These are phyloP conservation scores for Achatina immaculata DNA, from an alignment of 1,140 invertebrate genomes.

Conservation along the genomic window DNA sequence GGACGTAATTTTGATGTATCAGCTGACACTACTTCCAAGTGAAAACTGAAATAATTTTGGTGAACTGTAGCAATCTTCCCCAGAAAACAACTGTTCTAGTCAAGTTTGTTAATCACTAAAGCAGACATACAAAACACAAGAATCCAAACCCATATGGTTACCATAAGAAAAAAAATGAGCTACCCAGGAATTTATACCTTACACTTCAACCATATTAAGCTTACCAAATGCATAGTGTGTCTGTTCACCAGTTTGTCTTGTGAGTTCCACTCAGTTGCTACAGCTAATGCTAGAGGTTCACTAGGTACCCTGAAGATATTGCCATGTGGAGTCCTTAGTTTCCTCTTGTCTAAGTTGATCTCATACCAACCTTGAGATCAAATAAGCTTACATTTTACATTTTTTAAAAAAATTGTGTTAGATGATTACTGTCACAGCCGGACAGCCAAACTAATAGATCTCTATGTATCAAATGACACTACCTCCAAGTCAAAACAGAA, in stretches of 20 bases:
- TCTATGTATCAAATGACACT: background rate
- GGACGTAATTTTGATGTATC: background rate
- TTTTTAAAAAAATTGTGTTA: background rate
- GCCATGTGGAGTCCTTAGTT: slow-evolving; percentile 89
- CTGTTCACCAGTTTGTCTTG: slow-evolving; percentile 84
- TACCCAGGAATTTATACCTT: too few species aligned
- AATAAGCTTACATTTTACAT: background rate
- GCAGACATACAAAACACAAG: background rate
- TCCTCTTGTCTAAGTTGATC: slow-evolving; percentile 84
- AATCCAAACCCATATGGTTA: too few species aligned
- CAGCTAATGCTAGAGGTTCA: slow-evolving; percentile 89
- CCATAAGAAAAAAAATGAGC: too few species aligned
- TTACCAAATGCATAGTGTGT: slow-evolving; percentile 89
- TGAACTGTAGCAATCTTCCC: too few species aligned
- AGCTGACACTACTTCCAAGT: background rate
- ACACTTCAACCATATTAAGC: background rate
- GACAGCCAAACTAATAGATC: background rate
- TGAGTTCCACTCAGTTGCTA: slow-evolving; percentile 90
- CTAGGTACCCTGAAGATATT: slow-evolving; percentile 82
- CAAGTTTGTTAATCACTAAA: background rate
- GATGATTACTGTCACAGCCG: background rate
- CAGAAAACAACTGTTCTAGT: background rate
- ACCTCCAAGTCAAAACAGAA: background rate
- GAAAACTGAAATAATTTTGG: background rate
- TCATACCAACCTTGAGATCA: slow-evolving; percentile 73